These are phyloP conservation scores for Nasonia oneida DNA, from an alignment of 2,888 invertebrate genomes.

Conservation along the genomic window DNA sequence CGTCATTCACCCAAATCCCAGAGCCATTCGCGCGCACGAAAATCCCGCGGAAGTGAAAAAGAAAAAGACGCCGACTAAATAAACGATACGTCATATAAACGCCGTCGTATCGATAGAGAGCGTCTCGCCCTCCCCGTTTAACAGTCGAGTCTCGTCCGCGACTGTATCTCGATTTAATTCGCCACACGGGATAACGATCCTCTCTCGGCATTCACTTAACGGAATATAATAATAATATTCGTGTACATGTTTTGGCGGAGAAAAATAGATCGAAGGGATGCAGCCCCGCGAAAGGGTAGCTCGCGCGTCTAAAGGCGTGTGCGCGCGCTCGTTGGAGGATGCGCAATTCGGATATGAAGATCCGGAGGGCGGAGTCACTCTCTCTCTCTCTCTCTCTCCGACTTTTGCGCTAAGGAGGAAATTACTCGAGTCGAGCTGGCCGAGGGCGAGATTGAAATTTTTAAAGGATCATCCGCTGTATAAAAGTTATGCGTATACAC, in stretches of 20 bases:
- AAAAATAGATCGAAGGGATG: neutral
- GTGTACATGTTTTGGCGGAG: no score
- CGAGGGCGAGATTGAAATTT: neutral
- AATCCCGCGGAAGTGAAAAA: neutral
- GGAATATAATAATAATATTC: neutral
- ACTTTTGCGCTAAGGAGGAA: constrained; percentile 7
- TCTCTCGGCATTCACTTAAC: neutral
- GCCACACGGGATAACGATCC: constrained; percentile 21
- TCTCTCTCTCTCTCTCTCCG: neutral
- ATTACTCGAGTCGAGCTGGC: neutral
- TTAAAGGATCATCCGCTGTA: neutral
- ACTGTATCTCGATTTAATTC: constrained; percentile 5
- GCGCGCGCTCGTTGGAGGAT: neutral
- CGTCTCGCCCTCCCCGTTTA: neutral
- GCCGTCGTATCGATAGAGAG: neutral
- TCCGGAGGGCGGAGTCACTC: constrained; percentile 1
- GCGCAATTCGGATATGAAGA: constrained; percentile 12
- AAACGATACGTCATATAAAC: neutral
- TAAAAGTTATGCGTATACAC: no score
- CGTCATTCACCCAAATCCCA: neutral
- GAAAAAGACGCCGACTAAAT: neutral
- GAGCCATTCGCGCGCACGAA: neutral
- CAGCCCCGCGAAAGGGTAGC: neutral
- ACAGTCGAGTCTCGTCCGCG: constrained; percentile 13
- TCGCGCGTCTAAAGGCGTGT: neutral